These are phyloP conservation scores for Mormyrus lacerda DNA, from an alignment of 2,113 vertebrate species.

Conservation along the genomic window DNA sequence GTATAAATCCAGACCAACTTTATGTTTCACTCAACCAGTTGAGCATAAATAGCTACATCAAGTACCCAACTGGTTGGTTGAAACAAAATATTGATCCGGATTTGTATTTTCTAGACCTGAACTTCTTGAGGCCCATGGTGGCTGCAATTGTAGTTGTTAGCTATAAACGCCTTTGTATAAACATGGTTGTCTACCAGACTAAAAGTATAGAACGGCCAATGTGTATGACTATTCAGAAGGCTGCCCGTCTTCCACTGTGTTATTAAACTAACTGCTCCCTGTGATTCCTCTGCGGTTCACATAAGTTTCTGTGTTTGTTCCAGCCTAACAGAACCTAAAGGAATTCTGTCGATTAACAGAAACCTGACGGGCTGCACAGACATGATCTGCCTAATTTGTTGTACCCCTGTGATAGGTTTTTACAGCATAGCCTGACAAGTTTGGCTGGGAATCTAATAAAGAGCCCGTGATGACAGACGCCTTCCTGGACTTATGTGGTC, in stretches of 20 bases:
- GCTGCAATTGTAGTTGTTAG: background rate
- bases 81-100: too few relatives aligned
- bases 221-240: background rate
- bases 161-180: background rate
- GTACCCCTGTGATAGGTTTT: background rate
- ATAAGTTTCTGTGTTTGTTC: background rate
- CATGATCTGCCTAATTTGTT: background rate
- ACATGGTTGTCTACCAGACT: background rate
- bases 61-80: too few relatives aligned
- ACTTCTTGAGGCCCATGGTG: background rate
- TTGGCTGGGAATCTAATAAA: background rate
- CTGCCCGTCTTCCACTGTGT: background rate
- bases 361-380: background rate
- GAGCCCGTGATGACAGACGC: background rate
- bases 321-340: background rate
- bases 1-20: too few relatives aligned
- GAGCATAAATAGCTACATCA: too few relatives aligned
- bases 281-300: background rate
- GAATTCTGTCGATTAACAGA: background rate
- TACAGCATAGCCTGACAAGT: background rate
- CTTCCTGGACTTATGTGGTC: background rate
- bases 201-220: background rate
- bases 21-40: too few relatives aligned
- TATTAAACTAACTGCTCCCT: background rate
- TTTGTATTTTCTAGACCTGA: too few relatives aligned